Evolutionary conservation across 2,113 vertebrate species (phyloP).

Genomic region (Callorhinus ursinus): DNA sequence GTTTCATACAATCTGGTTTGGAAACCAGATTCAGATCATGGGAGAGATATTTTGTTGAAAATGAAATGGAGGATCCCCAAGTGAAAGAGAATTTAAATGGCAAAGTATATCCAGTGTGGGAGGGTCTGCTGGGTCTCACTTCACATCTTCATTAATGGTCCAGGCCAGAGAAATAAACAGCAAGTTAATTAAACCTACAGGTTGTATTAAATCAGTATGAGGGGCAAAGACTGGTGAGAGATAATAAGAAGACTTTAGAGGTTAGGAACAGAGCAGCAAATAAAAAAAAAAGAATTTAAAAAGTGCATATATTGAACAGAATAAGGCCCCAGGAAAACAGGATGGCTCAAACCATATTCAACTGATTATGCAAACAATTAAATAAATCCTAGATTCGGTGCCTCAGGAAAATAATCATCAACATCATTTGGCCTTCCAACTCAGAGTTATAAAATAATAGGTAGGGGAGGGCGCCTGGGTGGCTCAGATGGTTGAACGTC

Average conservation of each 20-base stretch:
- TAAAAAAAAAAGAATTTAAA: conserved; percentile 43
- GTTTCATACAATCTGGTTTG: neutral
- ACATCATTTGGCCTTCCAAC: neutral
- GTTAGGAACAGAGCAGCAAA: conserved; percentile 46
- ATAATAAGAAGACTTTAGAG: conserved; percentile 40
- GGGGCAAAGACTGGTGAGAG: neutral
- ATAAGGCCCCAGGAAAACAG: conserved; percentile 54
- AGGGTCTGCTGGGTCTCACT: conserved; percentile 22
- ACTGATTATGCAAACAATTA: conserved; percentile 60
- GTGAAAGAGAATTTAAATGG: conserved; percentile 28
- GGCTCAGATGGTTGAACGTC: no score
- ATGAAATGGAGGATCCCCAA: neutral
- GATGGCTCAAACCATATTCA: conserved; percentile 52
- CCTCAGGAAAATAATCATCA: conserved; percentile 48
- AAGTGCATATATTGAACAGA: conserved; percentile 46
- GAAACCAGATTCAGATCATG: neutral
- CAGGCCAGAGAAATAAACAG: conserved; percentile 65
- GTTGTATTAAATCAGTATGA: conserved; percentile 43
- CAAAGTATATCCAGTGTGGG: conserved; percentile 22
- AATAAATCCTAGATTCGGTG: conserved; percentile 27
- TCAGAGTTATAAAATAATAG: neutral
- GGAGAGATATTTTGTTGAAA: neutral
- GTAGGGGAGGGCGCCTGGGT: neutral
- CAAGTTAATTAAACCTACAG: conserved; percentile 74
- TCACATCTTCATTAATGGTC: conserved; percentile 65